phyloP scores from a whole-genome alignment of 2,797 vertebrate genomes.

The Acipenser oxyrinchus region DNA sequence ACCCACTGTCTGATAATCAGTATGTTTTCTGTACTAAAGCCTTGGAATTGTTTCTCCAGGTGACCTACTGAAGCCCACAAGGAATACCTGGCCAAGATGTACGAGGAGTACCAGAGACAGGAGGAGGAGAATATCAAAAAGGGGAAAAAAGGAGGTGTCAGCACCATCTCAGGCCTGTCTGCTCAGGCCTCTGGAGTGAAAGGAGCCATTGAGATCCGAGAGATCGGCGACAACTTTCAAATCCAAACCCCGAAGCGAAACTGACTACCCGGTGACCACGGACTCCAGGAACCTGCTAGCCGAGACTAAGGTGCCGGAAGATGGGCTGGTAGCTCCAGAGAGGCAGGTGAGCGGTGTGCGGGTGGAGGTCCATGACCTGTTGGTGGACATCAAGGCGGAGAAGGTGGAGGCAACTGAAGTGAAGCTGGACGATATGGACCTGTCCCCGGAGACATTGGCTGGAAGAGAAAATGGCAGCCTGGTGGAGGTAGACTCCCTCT shows the following conservation, averaged over 20 bases:
- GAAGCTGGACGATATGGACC: conserved; percentile 93
- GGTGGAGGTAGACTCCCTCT: conserved; percentile 88
- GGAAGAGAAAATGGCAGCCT: conserved; percentile 81
- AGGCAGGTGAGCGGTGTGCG: conserved; percentile 71
- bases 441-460: conserved; percentile 85
- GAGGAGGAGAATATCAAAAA: conserved; percentile 99
- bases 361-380: conserved; percentile 92
- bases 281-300: conserved; percentile 84
- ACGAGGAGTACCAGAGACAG: conserved; percentile 98
- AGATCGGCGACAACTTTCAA: conserved; percentile 86
- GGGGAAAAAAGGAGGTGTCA: conserved; percentile 94
- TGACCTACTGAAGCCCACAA: conserved; percentile 98
- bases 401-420: conserved; percentile 98
- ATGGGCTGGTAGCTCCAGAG: conserved; percentile 64
- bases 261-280: conserved; percentile 80
- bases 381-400: conserved; percentile 98
- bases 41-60: conserved; percentile 47
- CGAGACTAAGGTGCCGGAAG: conserved; percentile 76
- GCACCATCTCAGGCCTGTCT: conserved; percentile 95
- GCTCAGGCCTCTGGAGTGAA: conserved; percentile 81
- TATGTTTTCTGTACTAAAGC: too few species aligned
- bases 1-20: too few species aligned
- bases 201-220: conserved; percentile 83
- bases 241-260: conserved; percentile 97
- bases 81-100: conserved; percentile 98